These are phyloP conservation scores for Oxycera nigricornis DNA, from an alignment of 2,888 invertebrate genomes.

Conservation along the genomic window DNA sequence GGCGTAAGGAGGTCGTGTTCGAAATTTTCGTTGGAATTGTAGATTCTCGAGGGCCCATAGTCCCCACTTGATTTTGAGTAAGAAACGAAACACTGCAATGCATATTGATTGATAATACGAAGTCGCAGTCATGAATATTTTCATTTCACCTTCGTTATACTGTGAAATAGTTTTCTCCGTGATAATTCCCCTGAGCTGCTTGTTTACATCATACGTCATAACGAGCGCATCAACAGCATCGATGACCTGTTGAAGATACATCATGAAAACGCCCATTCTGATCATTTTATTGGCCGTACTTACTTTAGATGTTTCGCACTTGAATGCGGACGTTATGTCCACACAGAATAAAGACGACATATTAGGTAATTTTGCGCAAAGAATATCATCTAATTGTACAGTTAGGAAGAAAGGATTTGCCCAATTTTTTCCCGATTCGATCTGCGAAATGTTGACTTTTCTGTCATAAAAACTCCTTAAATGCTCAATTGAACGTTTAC, in stretches of 20 bases:
- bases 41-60: constrained; percentile 64
- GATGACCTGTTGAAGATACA: constrained; percentile 49
- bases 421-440: constrained; percentile 63
- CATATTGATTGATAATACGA: background rate
- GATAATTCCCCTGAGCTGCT: constrained; percentile 55
- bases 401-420: constrained; percentile 61
- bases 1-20: constrained; percentile 51
- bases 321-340: constrained; percentile 51
- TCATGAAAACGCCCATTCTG: background rate
- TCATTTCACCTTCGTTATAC: constrained; percentile 54
- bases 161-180: constrained; percentile 51
- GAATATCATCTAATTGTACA: constrained; percentile 62
- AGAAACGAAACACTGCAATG: constrained; percentile 62
- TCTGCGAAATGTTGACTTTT: constrained; percentile 53
- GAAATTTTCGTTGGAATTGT: constrained; percentile 56
- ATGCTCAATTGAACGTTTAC: constrained; percentile 51
- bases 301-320: constrained; percentile 52
- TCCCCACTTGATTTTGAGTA: constrained; percentile 66
- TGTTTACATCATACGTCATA: constrained; percentile 54
- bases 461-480: background rate
- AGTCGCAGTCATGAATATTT: background rate
- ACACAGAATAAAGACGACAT: constrained; percentile 54
- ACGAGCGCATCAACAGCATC: constrained; percentile 56
- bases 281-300: background rate
- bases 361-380: constrained; percentile 61